phyloP scores from a whole-genome alignment of 2,888 invertebrate species.

The Caenorhabditis plicata region DNA sequence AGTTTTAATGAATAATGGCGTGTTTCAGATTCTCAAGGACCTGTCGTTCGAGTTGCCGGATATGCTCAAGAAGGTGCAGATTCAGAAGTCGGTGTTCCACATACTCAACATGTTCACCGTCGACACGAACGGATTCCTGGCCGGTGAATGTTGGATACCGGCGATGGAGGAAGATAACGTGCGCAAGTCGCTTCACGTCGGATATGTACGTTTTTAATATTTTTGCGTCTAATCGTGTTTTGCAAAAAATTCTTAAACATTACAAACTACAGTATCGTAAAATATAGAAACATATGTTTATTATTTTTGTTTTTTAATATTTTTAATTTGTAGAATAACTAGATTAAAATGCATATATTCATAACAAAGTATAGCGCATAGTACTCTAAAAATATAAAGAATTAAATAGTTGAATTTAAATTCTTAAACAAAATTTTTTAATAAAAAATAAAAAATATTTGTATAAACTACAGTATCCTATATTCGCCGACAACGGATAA shows the following conservation, averaged over 20 bases:
- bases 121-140: conserved; percentile 96
- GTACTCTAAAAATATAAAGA: no score
- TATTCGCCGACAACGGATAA: no score
- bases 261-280: no score
- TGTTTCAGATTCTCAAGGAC: conserved; percentile 75
- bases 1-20: background rate
- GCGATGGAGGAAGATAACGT: conserved; percentile 85
- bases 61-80: conserved; percentile 92
- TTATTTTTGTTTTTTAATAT: no score
- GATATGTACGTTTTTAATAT: conserved; percentile 74
- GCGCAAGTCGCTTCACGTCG: conserved; percentile 83
- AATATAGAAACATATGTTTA: no score
- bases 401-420: no score
- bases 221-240: background rate
- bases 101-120: conserved; percentile 94
- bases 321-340: no score
- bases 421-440: no score
- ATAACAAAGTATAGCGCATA: no score
- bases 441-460: no score
- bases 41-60: conserved; percentile 96
- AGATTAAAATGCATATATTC: no score
- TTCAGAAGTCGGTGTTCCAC: conserved; percentile 97
- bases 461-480: no score
- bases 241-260: conserved; percentile 71
- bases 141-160: conserved; percentile 96